A percentile compares a stretch with the other conserved stretches of the same genome.
phyloP scores from a whole-genome alignment of 2,888 invertebrate genomes.

The Oithona nana region DNA sequence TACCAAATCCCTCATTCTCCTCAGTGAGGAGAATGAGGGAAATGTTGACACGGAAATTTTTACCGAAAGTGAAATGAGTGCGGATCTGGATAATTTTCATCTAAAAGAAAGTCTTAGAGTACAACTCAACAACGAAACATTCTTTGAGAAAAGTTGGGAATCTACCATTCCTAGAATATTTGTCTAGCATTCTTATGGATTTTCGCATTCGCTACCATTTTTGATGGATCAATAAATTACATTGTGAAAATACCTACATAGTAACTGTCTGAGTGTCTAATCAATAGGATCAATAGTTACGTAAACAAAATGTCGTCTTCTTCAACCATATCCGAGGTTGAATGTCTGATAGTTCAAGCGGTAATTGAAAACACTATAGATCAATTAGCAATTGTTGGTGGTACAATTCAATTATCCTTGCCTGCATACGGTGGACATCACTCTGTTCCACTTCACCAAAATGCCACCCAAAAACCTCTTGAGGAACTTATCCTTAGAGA shows the following conservation, averaged over 20 bases:
- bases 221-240: no score
- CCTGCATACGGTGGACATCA: not conserved
- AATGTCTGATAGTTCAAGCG: no score
- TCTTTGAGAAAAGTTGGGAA: not conserved
- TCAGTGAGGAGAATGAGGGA: no score
- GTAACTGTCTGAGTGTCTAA: no score
- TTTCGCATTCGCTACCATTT: no score
- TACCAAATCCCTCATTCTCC: no score
- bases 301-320: no score
- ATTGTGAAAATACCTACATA: no score
- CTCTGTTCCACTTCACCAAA: not conserved
- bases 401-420: not conserved
- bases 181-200: no score
- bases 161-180: no score
- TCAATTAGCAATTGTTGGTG: slow-evolving; percentile 11
- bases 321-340: no score
- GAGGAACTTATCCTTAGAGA: not conserved
- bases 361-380: not conserved
- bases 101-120: not conserved
- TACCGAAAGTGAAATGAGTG: not conserved
- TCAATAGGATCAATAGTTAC: no score
- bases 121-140: not conserved
- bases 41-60: not conserved
- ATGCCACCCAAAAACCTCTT: not conserved
- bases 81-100: not conserved